A percentile compares a stretch with the other conserved stretches of the same genome.
Evolutionary conservation across 2,888 invertebrate species (phyloP).

Genomic region (Morpho achilles): DNA sequence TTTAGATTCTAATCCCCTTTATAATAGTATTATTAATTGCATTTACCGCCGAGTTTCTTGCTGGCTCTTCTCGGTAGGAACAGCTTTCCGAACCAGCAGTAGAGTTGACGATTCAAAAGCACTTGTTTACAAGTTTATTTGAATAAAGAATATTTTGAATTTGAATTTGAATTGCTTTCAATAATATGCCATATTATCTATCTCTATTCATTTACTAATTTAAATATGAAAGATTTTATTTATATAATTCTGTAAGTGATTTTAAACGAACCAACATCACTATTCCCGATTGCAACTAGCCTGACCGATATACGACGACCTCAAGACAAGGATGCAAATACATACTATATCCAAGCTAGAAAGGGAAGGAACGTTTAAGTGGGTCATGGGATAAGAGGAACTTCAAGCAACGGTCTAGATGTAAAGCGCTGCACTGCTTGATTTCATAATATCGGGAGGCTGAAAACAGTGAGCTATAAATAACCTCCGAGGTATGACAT

Average conservation of each 20-base stretch:
- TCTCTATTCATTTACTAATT: too few relatives aligned
- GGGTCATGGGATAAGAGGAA: slow-evolving; percentile 72
- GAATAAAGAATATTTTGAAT: too few relatives aligned
- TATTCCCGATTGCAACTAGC: slow-evolving; percentile 65
- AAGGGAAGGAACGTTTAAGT: slow-evolving; percentile 51
- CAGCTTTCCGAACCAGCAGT: too few relatives aligned
- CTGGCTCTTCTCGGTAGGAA: too few relatives aligned
- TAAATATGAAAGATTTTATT: too few relatives aligned
- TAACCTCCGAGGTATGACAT: slow-evolving; percentile 45
- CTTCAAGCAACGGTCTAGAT: slow-evolving; percentile 48
- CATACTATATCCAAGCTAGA: slow-evolving; percentile 28
- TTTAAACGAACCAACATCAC: slow-evolving; percentile 36
- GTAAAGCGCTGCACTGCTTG: slow-evolving; percentile 59
- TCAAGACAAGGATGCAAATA: slow-evolving; percentile 52
- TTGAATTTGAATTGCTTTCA: too few relatives aligned
- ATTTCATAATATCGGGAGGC: slow-evolving; percentile 43
- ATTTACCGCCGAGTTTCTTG: too few relatives aligned
- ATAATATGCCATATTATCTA: too few relatives aligned
- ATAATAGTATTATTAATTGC: too few relatives aligned
- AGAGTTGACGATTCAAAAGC: too few relatives aligned
- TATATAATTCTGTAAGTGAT: not conserved
- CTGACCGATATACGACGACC: slow-evolving; percentile 73
- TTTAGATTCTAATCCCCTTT: too few relatives aligned
- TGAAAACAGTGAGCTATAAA: slow-evolving; percentile 57
- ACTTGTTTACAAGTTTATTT: too few relatives aligned